phyloP scores from a whole-genome alignment of 1,140 invertebrate species.

The Epicauta chinensis region DNA sequence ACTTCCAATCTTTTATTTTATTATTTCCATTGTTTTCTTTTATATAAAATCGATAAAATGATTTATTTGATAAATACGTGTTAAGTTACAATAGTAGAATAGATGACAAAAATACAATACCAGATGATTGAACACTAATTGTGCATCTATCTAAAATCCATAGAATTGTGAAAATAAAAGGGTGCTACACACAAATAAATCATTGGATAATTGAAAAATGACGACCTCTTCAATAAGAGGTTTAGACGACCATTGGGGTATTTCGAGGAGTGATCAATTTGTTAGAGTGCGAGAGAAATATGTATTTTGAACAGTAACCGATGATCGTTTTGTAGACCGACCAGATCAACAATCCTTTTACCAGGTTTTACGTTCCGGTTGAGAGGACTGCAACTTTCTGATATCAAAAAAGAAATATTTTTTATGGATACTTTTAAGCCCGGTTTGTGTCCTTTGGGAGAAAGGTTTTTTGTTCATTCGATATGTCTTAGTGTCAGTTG shows the following conservation, averaged over 20 bases:
- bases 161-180: too few species aligned
- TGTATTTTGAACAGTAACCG: slow-evolving; percentile 14
- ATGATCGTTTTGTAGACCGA: slow-evolving; percentile 12
- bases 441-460: slow-evolving; percentile 9
- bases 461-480: slow-evolving; percentile 9
- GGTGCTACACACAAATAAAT: slow-evolving; percentile 3
- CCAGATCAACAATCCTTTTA: slow-evolving; percentile 21
- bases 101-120: too few species aligned
- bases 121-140: too few species aligned
- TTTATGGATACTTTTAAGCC: slow-evolving; percentile 27
- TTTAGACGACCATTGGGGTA: slow-evolving; percentile 6
- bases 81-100: too few species aligned
- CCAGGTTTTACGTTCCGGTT: slow-evolving; percentile 20
- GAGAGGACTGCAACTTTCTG: slow-evolving; percentile 26
- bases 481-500: slow-evolving; percentile 10
- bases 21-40: too few species aligned
- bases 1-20: too few species aligned
- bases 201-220: slow-evolving; percentile 15
- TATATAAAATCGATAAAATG: too few species aligned
- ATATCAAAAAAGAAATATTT: slow-evolving; percentile 29
- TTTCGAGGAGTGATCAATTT: slow-evolving; percentile 12
- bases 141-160: too few species aligned
- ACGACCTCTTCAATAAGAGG: slow-evolving; percentile 9
- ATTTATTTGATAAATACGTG: too few species aligned
- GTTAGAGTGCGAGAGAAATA: slow-evolving; percentile 3